These are phyloP conservation scores for Yponomeuta cagnagella DNA, from an alignment of 2,888 invertebrate genomes.

Conservation along the genomic window DNA sequence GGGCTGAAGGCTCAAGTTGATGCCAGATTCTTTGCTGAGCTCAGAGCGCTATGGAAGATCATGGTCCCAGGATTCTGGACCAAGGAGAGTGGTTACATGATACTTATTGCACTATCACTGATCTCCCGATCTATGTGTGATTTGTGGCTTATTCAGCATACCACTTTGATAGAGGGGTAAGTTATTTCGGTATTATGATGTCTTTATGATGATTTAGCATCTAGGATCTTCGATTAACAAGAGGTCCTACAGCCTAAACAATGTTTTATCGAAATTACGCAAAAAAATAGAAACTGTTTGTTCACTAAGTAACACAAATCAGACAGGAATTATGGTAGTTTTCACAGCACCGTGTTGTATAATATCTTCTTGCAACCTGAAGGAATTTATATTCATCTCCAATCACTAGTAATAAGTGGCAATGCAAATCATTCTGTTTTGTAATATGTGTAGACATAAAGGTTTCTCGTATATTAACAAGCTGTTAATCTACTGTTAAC, in stretches of 20 bases:
- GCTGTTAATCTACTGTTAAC: too few relatives aligned
- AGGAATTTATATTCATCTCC: too few relatives aligned
- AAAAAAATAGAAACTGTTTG: too few relatives aligned
- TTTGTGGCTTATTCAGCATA: constrained; percentile 97
- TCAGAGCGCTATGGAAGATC: constrained; percentile 81
- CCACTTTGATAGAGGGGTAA: constrained; percentile 94
- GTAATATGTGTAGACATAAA: neutral
- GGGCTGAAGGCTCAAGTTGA: constrained; percentile 85
- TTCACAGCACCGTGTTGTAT: too few relatives aligned
- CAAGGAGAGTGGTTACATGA: constrained; percentile 83
- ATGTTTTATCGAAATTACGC: too few relatives aligned
- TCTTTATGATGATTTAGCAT: neutral
- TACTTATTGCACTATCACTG: constrained; percentile 86
- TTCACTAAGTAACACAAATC: too few relatives aligned
- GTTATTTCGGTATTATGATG: constrained; percentile 23
- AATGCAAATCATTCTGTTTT: neutral
- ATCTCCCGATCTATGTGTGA: constrained; percentile 95
- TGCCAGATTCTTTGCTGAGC: constrained; percentile 81
- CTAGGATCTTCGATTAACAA: too few relatives aligned
- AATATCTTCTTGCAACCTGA: too few relatives aligned
- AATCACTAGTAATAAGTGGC: too few relatives aligned
- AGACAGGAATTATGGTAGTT: too few relatives aligned
- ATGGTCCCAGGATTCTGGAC: constrained; percentile 87
- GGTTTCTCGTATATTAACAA: too few relatives aligned
- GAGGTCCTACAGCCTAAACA: too few relatives aligned